phyloP scores from a whole-genome alignment of 2,113 vertebrate species.

The Puma concolor region DNA sequence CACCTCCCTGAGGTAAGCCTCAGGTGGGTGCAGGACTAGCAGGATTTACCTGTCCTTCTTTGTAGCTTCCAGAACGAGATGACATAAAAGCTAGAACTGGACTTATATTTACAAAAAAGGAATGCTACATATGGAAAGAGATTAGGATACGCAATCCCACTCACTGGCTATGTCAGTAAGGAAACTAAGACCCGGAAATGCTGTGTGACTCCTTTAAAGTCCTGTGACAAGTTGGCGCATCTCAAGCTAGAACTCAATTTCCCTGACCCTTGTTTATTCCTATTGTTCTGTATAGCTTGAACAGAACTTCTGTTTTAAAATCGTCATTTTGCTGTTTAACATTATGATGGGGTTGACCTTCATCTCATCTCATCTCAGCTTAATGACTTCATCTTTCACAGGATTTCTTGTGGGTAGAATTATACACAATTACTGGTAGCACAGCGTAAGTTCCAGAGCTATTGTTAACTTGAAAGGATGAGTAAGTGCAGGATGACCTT shows the following conservation, averaged over 20 bases:
- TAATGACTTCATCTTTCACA: neutral
- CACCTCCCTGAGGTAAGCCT: neutral
- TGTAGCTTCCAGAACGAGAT: neutral
- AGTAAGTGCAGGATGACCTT: conserved; percentile 33
- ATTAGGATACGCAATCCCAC: neutral
- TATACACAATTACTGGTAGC: neutral
- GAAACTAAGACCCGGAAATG: neutral
- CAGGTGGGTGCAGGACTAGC: neutral
- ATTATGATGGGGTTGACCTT: neutral
- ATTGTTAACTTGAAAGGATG: conserved; percentile 27
- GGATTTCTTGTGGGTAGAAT: conserved; percentile 20
- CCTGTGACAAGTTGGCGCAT: neutral
- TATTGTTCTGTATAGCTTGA: neutral
- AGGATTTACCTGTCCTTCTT: neutral
- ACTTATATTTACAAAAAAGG: neutral
- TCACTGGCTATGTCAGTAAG: neutral
- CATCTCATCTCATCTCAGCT: conserved; percentile 1
- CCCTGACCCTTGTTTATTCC: neutral
- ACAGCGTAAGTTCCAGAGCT: neutral
- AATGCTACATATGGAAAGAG: neutral
- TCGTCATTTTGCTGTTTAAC: neutral
- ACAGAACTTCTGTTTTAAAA: conserved; percentile 11
- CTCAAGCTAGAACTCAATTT: neutral
- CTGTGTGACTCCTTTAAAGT: neutral
- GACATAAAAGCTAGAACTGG: neutral